Evolutionary conservation across 2,888 invertebrate species (phyloP).

Genomic region (Stenodema calcarata): DNA sequence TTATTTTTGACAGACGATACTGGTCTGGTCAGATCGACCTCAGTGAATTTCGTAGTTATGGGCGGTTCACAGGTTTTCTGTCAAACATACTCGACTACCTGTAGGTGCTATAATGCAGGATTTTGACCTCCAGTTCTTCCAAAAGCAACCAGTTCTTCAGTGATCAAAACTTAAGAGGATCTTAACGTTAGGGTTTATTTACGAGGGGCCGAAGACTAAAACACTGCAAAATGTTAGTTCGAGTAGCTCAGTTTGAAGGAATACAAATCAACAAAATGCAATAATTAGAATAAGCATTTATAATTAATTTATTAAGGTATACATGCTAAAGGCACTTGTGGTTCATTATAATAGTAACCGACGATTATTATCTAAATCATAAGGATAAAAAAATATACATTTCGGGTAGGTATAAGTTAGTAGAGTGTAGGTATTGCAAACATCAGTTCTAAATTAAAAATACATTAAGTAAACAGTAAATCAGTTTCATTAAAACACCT

Average conservation of each 20-base stretch:
- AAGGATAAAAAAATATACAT: conserved; percentile 37
- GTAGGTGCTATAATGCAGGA: no score
- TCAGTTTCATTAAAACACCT: not conserved
- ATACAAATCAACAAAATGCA: not conserved
- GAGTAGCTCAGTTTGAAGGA: not conserved
- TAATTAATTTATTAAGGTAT: not conserved
- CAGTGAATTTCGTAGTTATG: no score
- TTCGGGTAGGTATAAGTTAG: not conserved
- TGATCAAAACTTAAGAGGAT: no score
- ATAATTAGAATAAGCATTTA: not conserved
- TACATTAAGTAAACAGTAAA: conserved; percentile 18
- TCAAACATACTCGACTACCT: no score
- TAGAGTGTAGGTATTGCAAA: conserved; percentile 12
- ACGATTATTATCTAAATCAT: not conserved
- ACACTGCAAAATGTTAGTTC: no score
- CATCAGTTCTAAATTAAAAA: not conserved
- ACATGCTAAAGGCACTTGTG: conserved; percentile 24
- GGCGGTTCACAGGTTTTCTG: no score
- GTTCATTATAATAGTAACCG: not conserved
- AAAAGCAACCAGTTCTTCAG: no score
- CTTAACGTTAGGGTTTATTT: no score
- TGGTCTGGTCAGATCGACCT: no score
- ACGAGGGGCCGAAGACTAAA: no score
- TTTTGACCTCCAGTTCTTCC: no score
- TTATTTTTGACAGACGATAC: no score